Conservation (phyloP, 2,113 vertebrate species). For the Pampusana beccarii region DNA sequence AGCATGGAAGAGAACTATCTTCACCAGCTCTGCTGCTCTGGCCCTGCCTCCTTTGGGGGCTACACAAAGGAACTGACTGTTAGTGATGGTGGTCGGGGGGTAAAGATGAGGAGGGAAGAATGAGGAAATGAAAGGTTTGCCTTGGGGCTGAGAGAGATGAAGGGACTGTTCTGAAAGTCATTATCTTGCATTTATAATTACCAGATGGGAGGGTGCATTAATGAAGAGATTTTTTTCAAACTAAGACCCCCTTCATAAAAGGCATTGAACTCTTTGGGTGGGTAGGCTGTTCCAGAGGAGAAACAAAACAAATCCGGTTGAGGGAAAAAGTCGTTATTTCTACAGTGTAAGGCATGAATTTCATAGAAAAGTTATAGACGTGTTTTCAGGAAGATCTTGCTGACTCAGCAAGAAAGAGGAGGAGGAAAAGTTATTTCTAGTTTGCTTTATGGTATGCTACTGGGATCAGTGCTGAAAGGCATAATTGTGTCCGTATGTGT, state of each 20-base stretch:
- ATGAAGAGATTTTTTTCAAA: slow-evolving; percentile 6
- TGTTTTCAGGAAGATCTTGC: not conserved
- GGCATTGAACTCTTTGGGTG: not conserved
- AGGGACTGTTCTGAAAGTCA: slow-evolving; percentile 26
- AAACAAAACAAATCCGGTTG: not conserved
- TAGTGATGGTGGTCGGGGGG: not conserved
- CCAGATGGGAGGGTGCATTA: slow-evolving; percentile 17
- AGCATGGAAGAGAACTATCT: not conserved
- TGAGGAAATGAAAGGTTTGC: slow-evolving; percentile 50
- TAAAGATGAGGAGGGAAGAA: not conserved
- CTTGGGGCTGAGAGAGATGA: slow-evolving; percentile 26
- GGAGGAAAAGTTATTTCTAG: not conserved
- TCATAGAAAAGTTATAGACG: not conserved
- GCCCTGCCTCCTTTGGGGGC: not conserved
- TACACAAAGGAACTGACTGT: slow-evolving; percentile 37
- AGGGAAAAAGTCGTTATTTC: not conserved
- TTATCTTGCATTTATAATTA: slow-evolving; percentile 43
- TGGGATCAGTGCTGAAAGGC: not conserved
- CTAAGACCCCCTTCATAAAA: not conserved
- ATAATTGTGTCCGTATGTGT: not conserved
- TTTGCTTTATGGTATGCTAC: not conserved
- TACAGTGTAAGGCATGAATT: not conserved
- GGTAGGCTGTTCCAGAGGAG: not conserved
- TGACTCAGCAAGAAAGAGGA: not conserved
- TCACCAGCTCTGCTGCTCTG: not conserved